Conservation (phyloP, 1,140 invertebrate species). For the Phymorhynchus buccinoides region DNA sequence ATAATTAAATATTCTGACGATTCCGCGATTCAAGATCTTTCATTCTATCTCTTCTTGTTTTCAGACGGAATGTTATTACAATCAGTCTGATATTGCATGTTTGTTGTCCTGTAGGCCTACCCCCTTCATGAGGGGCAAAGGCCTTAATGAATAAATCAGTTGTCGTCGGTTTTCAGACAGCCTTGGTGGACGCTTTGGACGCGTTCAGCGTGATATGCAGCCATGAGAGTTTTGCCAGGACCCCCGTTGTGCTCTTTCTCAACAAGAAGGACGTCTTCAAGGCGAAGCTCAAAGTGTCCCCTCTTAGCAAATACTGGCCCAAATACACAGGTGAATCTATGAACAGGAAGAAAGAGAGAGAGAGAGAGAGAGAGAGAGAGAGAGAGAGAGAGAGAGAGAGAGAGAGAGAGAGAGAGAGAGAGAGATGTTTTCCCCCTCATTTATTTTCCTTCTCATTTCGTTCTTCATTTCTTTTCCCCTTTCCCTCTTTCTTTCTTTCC, state of each 20-base stretch:
- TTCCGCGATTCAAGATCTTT: too few relatives aligned
- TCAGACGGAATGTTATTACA: too few relatives aligned
- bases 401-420: constrained; percentile 26
- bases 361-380: not conserved
- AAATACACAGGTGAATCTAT: constrained; percentile 10
- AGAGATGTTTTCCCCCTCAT: not conserved
- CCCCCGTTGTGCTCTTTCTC: constrained; percentile 29
- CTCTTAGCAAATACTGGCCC: not conserved
- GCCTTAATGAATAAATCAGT: too few relatives aligned
- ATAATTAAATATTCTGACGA: too few relatives aligned
- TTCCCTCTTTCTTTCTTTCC: too few relatives aligned
- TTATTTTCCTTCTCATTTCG: not conserved
- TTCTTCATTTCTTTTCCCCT: too few relatives aligned
- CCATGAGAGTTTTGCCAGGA: constrained; percentile 6
- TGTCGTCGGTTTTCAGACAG: too few relatives aligned
- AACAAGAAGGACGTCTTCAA: constrained; percentile 37
- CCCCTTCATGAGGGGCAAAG: too few relatives aligned
- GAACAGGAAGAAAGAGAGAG: not conserved
- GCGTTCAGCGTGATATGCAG: not conserved
- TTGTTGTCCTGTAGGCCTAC: too few relatives aligned
- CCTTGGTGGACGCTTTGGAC: constrained; percentile 10
- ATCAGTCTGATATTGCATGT: too few relatives aligned
- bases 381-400: not conserved
- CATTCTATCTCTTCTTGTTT: too few relatives aligned
- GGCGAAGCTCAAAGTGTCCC: constrained; percentile 16